Evolutionary conservation across 2,797 vertebrate species (phyloP).

Genomic region (Acipenser ruthenus): DNA sequence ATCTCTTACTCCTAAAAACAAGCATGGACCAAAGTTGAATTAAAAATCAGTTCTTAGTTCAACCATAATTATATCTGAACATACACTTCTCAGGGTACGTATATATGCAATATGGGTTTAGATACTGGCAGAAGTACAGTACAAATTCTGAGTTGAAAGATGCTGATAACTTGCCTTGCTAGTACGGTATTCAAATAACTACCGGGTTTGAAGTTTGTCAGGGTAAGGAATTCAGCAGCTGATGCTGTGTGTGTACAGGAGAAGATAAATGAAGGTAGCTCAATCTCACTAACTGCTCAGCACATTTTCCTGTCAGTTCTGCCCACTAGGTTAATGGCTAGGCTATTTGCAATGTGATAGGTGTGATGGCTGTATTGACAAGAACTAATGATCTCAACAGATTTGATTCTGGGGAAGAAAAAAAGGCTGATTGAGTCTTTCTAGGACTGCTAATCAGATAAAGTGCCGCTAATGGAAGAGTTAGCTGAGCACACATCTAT

Average conservation of each 20-base stretch:
- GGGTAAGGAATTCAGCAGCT: conserved; percentile 1
- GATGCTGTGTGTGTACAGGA: neutral
- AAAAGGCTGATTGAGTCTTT: conserved; percentile 31
- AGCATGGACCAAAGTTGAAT: too few relatives aligned
- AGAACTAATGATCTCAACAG: conserved; percentile 36
- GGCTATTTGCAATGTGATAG: conserved; percentile 21
- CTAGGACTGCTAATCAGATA: conserved; percentile 46
- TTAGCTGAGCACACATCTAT: neutral
- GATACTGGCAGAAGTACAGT: too few relatives aligned
- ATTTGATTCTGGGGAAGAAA: conserved; percentile 26
- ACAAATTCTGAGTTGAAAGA: neutral
- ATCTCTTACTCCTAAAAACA: too few relatives aligned
- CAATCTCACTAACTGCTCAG: conserved; percentile 22
- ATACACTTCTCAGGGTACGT: too few relatives aligned
- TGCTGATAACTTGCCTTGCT: conserved; percentile 1
- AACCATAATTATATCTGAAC: too few relatives aligned
- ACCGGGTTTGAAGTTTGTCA: neutral
- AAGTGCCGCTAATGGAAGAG: conserved; percentile 38
- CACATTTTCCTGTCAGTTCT: conserved; percentile 20
- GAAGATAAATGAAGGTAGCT: conserved; percentile 24
- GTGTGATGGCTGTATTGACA: conserved; percentile 35
- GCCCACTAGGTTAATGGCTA: conserved; percentile 26
- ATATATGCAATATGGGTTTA: too few relatives aligned
- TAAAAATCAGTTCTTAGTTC: too few relatives aligned
- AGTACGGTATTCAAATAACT: neutral